Evolutionary conservation across 2,113 vertebrate genomes (phyloP), one percentile per base, ranked within the genome.

Genomic region (Dicrurus megarhynchus): DNA sequence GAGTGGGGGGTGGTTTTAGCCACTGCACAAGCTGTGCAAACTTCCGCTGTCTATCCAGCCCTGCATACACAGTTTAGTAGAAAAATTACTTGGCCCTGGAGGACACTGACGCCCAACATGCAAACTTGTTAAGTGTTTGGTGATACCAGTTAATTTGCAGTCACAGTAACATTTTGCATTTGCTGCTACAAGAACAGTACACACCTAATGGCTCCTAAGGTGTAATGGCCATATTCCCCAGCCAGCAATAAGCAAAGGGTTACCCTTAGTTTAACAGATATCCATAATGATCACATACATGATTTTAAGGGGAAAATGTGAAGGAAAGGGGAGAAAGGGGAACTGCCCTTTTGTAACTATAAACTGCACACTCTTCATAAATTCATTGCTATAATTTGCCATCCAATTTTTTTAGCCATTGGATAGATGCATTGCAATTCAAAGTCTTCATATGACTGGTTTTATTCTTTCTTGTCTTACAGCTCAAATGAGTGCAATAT

Each of bases 1-100:
- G 23, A n/a, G 17, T 3, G 21, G 7, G 9, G 0, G 53, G 18
- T 9, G 8, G 0, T 6, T 27, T 83, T 70, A 87, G 83, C 26
- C 4, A 13, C 37, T 88, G 30, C 23, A 71, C 12, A 75, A 77
- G 28, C 55, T 84, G 8, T 78, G 49, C 41, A 78, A 55, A 75
- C 28, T 92, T 88, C 23, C 19, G 50, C 49, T 33, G 47, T 37
- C 39, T 81, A 56, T 19, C 16, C 42, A 67, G 18, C 24, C 16
- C 71, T 55, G 10, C 6, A 52, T 13, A 64, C 17, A 37, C 0
- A 68, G 33, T 44, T 90, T 46, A 77, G 42, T 59, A 35, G 9
- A 10, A 90, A 76, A 87, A 56, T 5, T 74, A 83, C 50, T 41
- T n/a, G 13, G 20, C 9, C 42, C 42, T 85, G 52, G 37, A 90